These are phyloP conservation scores for Drosophila meridionalis DNA, from an alignment of 2,888 invertebrate genomes.

Conservation along the genomic window DNA sequence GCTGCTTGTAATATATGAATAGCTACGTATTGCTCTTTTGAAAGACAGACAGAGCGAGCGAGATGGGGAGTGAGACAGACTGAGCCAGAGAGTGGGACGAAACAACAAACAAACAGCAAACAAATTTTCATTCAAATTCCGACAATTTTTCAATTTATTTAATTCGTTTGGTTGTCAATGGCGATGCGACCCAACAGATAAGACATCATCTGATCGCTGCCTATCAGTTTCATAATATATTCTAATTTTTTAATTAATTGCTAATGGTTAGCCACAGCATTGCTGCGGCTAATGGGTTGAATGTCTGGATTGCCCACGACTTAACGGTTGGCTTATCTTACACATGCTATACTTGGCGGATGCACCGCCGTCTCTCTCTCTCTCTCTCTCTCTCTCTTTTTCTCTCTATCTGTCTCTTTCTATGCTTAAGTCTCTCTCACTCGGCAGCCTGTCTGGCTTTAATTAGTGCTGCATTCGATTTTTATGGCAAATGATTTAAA, in stretches of 20 bases:
- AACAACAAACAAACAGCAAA: conserved; percentile 20
- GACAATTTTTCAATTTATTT: conserved; percentile 72
- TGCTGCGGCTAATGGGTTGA: conserved; percentile 45
- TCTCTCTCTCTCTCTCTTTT: conserved; percentile 10
- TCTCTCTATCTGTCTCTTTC: not conserved
- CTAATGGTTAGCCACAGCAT: conserved; percentile 76
- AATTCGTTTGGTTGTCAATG: conserved; percentile 74
- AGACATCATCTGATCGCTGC: conserved; percentile 47
- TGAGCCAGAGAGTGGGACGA: not conserved
- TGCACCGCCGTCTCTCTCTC: not conserved
- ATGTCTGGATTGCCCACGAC: conserved; percentile 41
- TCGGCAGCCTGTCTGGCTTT: conserved; percentile 45
- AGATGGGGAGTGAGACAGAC: not conserved
- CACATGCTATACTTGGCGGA: conserved; percentile 1
- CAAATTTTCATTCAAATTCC: conserved; percentile 71
- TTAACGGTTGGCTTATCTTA: conserved; percentile 61
- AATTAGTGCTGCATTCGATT: conserved; percentile 69
- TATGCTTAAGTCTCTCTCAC: not conserved
- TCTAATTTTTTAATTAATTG: conserved; percentile 81
- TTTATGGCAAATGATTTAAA: conserved; percentile 68
- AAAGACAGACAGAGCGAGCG: conserved; percentile 6
- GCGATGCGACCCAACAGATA: conserved; percentile 55
- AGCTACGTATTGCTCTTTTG: conserved; percentile 39
- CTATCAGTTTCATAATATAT: conserved; percentile 63
- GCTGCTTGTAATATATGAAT: conserved; percentile 42